Evolutionary conservation across 1,140 invertebrate genomes (phyloP), one percentile per base, ranked within the genome.

Genomic region (Drosophila prosaltans): DNA sequence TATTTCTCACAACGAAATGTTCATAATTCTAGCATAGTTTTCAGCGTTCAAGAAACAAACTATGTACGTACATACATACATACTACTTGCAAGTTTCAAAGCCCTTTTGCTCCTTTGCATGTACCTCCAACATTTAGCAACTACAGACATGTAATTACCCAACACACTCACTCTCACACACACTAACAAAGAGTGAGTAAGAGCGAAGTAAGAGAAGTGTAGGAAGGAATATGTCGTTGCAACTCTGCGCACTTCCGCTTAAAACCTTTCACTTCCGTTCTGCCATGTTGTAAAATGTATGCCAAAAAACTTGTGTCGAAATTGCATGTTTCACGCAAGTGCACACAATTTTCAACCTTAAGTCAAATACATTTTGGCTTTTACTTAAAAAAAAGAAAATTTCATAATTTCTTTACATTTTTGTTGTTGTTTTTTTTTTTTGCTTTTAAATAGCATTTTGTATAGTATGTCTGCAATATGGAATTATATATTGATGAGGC

Each of bases 191-290:
- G 32, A 16, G 16, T 16, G 16, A 16, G 16, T 2, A 30, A 30
- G 28, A 30, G 16, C 16, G 28, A 36, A 36, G 32, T 5, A 36
- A 57, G 40, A 40, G 55, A 64, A 24, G 21, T 51, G 8, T 36
- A 36, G 45, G 21, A 24, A 6, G 39, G 51, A 65, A 75, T 63
- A 82, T 69, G 82, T 81, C 65, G 82, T 77, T 89, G 72, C 76
- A 89, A 72, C 80, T 73, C 69, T 66, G 77, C 80, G 68, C 70
- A 89, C 83, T 88, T 88, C 83, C 83, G 83, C 73, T 83, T 71
- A 80, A 83, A 88, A 88, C 80, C 84, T 89, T 88, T 77, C 39
- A 89, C 83, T 89, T 88, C 83, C 83, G 83, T 63, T 79, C 68
- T 54, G 55, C 76, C 69, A 45, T 69, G 72, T 65, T 68, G 54